Base-by-base conservation (phyloP, 1,140 invertebrate genomes). In the Drosophila arawakana region DNA sequence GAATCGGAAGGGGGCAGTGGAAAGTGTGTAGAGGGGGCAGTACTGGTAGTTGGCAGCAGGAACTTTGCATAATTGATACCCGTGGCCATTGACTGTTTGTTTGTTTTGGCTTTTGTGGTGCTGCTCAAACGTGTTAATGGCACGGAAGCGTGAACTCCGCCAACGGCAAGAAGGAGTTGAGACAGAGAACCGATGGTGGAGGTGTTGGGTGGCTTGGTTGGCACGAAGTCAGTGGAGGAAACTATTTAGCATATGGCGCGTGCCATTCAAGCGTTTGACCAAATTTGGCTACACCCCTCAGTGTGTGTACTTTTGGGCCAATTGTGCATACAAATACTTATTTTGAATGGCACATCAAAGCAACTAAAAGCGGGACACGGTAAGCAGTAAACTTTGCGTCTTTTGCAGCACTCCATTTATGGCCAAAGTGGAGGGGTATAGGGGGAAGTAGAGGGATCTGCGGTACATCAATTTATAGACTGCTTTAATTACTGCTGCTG, bases 61-160 rank as follows among this genome's bases (percentile, higher is more conserved):
- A 88, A 88, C 83, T 89, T 73, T 80, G 80, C 84, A 89, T 88
- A 88, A 88, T 88, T 89, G 84, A 78, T 75, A 63, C 61, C 61
- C 46, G 10, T 67, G 60, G 69, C 54, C 61, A 50, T 69, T 75
- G 81, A 76, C 49, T 62, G 66, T 57, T 46, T 70, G 58, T 47
- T 44, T 25, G 47, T 58, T 34, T 60, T 68, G 25, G 61, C 18
- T 52, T 73, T 57, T 66, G 35, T 34, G 44, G 59, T 52, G 57
- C 25, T 57, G 60, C 37, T 71, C 58, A 81, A 81, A 84, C 81
- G 82, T 85, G 82, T 85, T 78, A 86, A 76, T 85, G 77, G 84
- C 83, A 89, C 84, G 83, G 83, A 88, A 88, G 84, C 83, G 63
- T 62, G 55, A 79, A 80, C 74, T 73, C 74, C 68, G 34, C 67